Evolutionary conservation across 2,797 vertebrate species (phyloP).

Genomic region (Myotis myotis): DNA sequence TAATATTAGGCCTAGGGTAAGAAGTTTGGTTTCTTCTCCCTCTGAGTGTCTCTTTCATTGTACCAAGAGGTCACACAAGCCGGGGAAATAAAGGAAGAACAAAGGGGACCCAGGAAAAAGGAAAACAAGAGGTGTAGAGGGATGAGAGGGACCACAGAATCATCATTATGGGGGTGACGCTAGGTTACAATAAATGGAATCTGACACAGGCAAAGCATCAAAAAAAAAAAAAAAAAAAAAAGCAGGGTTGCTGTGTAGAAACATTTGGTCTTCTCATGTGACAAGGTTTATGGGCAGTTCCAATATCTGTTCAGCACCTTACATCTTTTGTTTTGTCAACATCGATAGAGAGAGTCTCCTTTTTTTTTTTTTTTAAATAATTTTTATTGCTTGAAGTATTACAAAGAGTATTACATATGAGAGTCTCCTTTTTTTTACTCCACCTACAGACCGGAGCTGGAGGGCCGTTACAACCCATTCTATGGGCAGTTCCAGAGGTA

Average conservation of each 20-base stretch:
- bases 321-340: neutral
- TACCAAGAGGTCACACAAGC: neutral
- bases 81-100: neutral
- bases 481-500: neutral
- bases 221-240: too few species aligned
- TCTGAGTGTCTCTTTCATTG: neutral
- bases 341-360: neutral
- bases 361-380: neutral
- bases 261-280: neutral
- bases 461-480: neutral
- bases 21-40: slow-evolving; percentile 20
- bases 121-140: neutral
- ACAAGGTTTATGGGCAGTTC: neutral
- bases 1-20: neutral
- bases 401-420: too few species aligned
- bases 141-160: neutral
- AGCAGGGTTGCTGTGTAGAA: neutral
- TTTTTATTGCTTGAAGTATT: too few species aligned
- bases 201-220: neutral
- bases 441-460: neutral
- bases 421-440: neutral
- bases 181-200: neutral
- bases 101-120: neutral
- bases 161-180: neutral
- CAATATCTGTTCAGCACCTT: neutral